A percentile compares a stretch with the other conserved stretches of the same genome.
Evolutionary conservation across 2,888 invertebrate genomes (phyloP).

Genomic region (Cerceris rybyensis): DNA sequence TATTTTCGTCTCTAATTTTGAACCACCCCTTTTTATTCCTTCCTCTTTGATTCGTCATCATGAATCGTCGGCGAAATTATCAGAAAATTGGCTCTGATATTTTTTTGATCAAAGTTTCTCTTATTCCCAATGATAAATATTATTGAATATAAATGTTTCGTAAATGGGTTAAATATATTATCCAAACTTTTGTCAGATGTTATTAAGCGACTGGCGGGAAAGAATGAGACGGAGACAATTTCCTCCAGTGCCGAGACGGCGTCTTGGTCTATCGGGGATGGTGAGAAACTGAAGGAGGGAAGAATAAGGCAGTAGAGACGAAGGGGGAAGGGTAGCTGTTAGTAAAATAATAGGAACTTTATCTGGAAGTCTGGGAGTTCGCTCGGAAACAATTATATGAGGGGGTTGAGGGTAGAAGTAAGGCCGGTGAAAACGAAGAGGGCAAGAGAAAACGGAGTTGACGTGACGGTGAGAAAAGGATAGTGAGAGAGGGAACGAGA

Average conservation of each 20-base stretch:
- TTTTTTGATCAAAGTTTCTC: neutral
- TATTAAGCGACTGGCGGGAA: slow-evolving; percentile 44
- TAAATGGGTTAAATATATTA: slow-evolving; percentile 50
- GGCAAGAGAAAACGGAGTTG: neutral
- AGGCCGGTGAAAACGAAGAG: slow-evolving; percentile 19
- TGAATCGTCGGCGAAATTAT: neutral
- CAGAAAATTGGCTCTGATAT: no score
- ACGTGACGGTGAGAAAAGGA: neutral
- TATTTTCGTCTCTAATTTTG: neutral
- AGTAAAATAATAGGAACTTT: slow-evolving; percentile 71
- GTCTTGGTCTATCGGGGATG: neutral
- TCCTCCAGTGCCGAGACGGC: slow-evolving; percentile 14
- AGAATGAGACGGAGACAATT: slow-evolving; percentile 12
- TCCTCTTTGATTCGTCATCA: neutral
- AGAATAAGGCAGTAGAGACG: neutral
- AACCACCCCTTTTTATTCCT: neutral
- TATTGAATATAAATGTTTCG: slow-evolving; percentile 10
- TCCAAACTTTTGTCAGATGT: slow-evolving; percentile 44
- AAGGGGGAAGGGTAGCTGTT: slow-evolving; percentile 38
- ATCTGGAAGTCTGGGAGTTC: slow-evolving; percentile 65
- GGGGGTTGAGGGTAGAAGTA: slow-evolving; percentile 30
- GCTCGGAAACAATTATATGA: slow-evolving; percentile 70
- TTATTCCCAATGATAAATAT: slow-evolving; percentile 15
- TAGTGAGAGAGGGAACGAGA: neutral
- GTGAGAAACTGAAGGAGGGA: neutral